A percentile compares a stretch with the other conserved stretches of the same genome.
Evolutionary conservation across 92 coral and sea anemone genomes (phyloP).

Genomic region (Pocillopora meandrina): DNA sequence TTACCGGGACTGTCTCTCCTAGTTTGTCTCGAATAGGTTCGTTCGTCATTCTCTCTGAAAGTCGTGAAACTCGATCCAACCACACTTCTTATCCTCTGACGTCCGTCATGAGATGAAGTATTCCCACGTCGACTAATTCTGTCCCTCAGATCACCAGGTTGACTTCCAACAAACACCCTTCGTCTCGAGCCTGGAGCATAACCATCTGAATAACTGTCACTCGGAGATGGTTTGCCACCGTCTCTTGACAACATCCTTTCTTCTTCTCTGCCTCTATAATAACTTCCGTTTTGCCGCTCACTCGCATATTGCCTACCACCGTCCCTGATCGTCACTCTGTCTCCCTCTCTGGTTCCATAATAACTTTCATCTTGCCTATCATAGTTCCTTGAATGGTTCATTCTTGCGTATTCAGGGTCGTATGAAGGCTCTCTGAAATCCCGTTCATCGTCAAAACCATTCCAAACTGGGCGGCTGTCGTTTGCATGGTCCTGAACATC

Average conservation of each 20-base stretch:
- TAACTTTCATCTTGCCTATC: neutral
- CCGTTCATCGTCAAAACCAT: neutral
- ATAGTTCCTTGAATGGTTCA: conserved; percentile 12
- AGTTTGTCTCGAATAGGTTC: neutral
- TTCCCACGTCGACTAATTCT: neutral
- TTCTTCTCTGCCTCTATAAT: neutral
- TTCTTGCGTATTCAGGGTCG: neutral
- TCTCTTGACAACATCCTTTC: neutral
- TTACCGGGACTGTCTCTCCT: neutral
- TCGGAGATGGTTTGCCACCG: neutral
- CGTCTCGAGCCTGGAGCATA: conserved; percentile 11
- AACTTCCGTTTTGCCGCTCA: neutral
- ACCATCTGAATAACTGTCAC: neutral
- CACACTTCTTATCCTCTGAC: neutral
- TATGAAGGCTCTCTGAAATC: conserved; percentile 24
- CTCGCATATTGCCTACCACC: too few species aligned
- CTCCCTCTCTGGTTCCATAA: too few species aligned
- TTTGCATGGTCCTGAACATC: neutral
- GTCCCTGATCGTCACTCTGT: too few species aligned
- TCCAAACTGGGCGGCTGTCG: conserved; percentile 12
- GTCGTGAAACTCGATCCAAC: conserved; percentile 1
- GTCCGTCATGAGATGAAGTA: neutral
- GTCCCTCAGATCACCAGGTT: neutral
- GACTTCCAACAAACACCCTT: conserved; percentile 11
- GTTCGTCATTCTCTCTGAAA: neutral